These are phyloP conservation scores for Phylloscopus whistleri DNA, from an alignment of 2,113 vertebrate genomes.

Conservation along the genomic window DNA sequence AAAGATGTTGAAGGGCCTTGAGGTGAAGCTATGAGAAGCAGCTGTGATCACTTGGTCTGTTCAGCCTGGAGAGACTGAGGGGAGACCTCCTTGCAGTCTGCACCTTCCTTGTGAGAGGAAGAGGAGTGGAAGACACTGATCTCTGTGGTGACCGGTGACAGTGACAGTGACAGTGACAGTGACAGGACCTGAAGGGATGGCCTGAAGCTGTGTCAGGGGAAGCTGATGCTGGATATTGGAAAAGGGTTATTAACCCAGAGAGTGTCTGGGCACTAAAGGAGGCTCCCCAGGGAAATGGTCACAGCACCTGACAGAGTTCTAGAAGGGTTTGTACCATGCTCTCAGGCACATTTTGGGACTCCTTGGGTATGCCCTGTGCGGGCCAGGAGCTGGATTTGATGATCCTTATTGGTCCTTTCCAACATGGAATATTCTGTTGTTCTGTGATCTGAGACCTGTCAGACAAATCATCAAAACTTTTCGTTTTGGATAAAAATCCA, in stretches of 20 bases:
- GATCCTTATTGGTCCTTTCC: background rate
- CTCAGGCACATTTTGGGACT: background rate
- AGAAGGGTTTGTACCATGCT: background rate
- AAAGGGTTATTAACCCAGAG: background rate
- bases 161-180: background rate
- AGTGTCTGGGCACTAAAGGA: accelerated
- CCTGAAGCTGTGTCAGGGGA: background rate
- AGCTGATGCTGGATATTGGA: background rate
- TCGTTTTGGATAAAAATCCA: background rate
- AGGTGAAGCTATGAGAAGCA: background rate
- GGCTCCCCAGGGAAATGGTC: background rate
- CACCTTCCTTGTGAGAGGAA: accelerated
- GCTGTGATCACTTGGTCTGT: background rate
- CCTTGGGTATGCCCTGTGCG: background rate
- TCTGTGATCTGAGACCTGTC: background rate
- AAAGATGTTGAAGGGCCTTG: background rate
- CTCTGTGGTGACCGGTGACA: background rate
- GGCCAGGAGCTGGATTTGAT: background rate
- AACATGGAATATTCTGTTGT: background rate
- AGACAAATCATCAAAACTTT: background rate
- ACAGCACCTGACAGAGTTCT: background rate
- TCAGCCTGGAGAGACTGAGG: background rate
- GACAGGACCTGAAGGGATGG: background rate
- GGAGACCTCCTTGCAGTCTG: accelerated
- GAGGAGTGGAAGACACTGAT: background rate